phyloP scores from a whole-genome alignment of 92 coral and sea anemone genomes.

The Chrysogorgia sp. region DNA sequence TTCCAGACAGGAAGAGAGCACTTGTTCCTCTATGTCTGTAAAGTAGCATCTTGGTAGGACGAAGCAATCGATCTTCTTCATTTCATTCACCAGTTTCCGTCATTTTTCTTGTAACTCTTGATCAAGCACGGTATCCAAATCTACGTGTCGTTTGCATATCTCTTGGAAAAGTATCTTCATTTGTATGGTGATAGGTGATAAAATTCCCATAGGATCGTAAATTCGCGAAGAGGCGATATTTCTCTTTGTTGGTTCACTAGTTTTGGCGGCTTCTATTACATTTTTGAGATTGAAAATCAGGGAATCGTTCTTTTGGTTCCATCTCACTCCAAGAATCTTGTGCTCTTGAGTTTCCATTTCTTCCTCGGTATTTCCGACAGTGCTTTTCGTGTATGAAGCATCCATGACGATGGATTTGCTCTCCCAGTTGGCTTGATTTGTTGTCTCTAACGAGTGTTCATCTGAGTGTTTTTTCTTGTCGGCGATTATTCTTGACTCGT shows the following conservation, averaged over 20 bases:
- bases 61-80: slow-evolving; percentile 13
- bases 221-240: slow-evolving; percentile 34
- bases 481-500: neutral
- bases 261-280: neutral
- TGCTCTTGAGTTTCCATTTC: neutral
- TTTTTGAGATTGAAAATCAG: slow-evolving; percentile 11
- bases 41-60: slow-evolving; percentile 42
- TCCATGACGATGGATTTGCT: neutral
- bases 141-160: slow-evolving; percentile 27
- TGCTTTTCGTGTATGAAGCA: neutral
- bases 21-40: neutral
- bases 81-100: slow-evolving; percentile 29
- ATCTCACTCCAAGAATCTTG: neutral
- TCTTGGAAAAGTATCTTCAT: slow-evolving; percentile 52
- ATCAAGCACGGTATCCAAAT: slow-evolving; percentile 35
- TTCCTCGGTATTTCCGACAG: neutral
- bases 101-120: slow-evolving; percentile 25
- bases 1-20: neutral
- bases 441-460: neutral
- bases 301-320: slow-evolving; percentile 11
- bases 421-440: too few species aligned
- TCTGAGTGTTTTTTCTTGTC: neutral
- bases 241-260: slow-evolving; percentile 13
- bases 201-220: slow-evolving; percentile 45
- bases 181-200: slow-evolving; percentile 16